Base-by-base conservation (phyloP, 2,113 vertebrate genomes). In the Triplophysa siluroides region DNA sequence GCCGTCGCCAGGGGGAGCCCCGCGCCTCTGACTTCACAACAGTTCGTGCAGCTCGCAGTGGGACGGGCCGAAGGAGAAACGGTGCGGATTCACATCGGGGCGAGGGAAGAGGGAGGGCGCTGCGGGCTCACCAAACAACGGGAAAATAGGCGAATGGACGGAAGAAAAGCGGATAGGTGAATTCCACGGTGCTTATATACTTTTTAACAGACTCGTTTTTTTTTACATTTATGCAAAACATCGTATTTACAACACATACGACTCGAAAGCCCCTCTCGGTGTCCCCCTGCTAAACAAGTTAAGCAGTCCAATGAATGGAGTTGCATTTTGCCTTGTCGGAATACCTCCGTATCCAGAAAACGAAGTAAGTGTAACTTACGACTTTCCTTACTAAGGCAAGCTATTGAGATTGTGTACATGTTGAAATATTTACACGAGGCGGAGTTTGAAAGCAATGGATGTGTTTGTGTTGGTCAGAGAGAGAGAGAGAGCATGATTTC, bases 321-420 rank as follows among this genome's bases (percentile, higher is more conserved):
- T 98, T 93, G 95, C 96, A 78, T 98, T 98, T 91, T 98, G 96
- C 94, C 95, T 98, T 92, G 97, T 98, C 93, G 96, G 96, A 94
- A 97, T 98, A 92, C 97, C 96, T 69, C 96, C 96, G 87, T 92
- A 93, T 86, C 82, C 93, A 79, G 93, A 95, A 63, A 90, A 88
- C 85, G 91, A 94, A 87, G 94, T 95, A 92, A 91, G 93, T 92
- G 58, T 21, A 29, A 29, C 4, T 29, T 29, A 14, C 7, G 45
- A 54, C 18, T 38, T 77, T 38, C 24, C 45, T 23, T 6, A n/a
- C 56, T 74, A 24, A 61, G 14, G 10, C 41, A 3, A 73, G 16
- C 14, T 4, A 8, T n/a, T 19, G n/a, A 58, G 54, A 58, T 21
- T 58, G 19, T 58, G 19, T 8, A 9, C 6, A 1, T 70, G 13